Evolutionary conservation across 2,797 vertebrate species (phyloP).

Genomic region (Scyliorhinus canicula): DNA sequence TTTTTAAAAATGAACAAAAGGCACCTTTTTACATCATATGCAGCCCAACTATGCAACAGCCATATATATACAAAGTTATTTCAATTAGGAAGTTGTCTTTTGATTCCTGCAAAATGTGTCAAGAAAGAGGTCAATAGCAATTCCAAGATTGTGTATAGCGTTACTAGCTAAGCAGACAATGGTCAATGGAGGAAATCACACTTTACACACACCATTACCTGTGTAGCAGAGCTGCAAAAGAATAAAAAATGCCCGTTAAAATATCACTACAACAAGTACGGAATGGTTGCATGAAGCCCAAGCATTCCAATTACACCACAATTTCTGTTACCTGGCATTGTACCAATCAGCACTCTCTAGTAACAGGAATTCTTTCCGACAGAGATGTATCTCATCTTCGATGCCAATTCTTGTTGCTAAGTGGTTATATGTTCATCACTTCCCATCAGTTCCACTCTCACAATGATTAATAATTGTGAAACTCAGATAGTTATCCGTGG

Average conservation of each 20-base stretch:
- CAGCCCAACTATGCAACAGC: background rate
- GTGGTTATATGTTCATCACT: too few species aligned
- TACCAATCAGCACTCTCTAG: too few species aligned
- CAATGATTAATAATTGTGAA: too few species aligned
- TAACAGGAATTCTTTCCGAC: too few species aligned
- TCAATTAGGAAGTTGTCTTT: conserved; percentile 58
- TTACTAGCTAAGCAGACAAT: conserved; percentile 67
- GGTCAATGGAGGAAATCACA: conserved; percentile 58
- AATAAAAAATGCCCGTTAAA: conserved; percentile 42
- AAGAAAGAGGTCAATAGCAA: conserved; percentile 66
- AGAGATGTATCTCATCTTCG: too few species aligned
- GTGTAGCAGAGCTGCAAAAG: conserved; percentile 53
- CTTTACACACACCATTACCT: conserved; percentile 55
- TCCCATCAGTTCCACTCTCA: too few species aligned
- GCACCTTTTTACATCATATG: too few species aligned
- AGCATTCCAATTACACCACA: background rate
- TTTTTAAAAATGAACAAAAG: background rate
- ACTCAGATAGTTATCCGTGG: too few species aligned
- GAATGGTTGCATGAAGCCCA: background rate
- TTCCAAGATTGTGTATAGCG: conserved; percentile 76
- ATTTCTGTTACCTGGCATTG: too few species aligned
- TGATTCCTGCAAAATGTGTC: conserved; percentile 72
- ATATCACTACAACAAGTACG: background rate
- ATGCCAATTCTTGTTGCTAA: too few species aligned
- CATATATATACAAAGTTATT: background rate